Conservation (phyloP, 2,797 vertebrate genomes). For the Enoplosus armatus region DNA sequence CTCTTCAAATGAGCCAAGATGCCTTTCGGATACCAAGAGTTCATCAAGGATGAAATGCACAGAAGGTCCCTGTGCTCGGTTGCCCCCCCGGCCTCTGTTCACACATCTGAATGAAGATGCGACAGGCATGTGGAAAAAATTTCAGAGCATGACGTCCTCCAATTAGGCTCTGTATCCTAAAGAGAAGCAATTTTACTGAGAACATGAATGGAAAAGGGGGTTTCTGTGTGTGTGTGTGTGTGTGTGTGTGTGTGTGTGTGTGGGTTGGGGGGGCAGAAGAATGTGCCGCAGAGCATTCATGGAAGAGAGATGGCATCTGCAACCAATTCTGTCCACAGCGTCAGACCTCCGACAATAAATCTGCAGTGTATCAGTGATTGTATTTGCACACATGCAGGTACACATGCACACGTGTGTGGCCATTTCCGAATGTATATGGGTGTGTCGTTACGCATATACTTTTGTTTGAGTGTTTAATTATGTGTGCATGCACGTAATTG, state of each 20-base stretch:
- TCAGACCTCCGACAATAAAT: conserved; percentile 52
- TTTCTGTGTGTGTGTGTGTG: too few relatives aligned
- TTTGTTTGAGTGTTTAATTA: conserved; percentile 31
- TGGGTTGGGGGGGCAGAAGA: conserved; percentile 34
- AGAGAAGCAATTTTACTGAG: conserved; percentile 53
- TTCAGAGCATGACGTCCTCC: conserved; percentile 52
- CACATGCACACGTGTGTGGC: not conserved
- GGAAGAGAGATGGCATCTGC: conserved; percentile 66
- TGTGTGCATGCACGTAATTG: conserved; percentile 15
- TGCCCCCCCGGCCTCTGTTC: conserved; percentile 55
- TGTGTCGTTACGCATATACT: conserved; percentile 11
- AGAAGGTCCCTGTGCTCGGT: conserved; percentile 39
- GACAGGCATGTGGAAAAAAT: conserved; percentile 71
- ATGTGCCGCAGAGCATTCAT: conserved; percentile 50
- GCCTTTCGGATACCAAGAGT: conserved; percentile 56
- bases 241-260: too few relatives aligned
- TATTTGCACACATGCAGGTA: conserved; percentile 31
- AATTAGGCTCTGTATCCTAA: conserved; percentile 47
- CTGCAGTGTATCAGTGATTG: conserved; percentile 45
- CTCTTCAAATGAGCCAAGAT: conserved; percentile 47
- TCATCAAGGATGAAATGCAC: conserved; percentile 61
- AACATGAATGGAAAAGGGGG: conserved; percentile 63
- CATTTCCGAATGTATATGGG: conserved; percentile 5
- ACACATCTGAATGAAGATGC: conserved; percentile 65
- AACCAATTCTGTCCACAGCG: conserved; percentile 62